A percentile compares a stretch with the other conserved stretches of the same genome.
phyloP scores from a whole-genome alignment of 2,113 vertebrate species.

The Brachypodius melanocephalos region DNA sequence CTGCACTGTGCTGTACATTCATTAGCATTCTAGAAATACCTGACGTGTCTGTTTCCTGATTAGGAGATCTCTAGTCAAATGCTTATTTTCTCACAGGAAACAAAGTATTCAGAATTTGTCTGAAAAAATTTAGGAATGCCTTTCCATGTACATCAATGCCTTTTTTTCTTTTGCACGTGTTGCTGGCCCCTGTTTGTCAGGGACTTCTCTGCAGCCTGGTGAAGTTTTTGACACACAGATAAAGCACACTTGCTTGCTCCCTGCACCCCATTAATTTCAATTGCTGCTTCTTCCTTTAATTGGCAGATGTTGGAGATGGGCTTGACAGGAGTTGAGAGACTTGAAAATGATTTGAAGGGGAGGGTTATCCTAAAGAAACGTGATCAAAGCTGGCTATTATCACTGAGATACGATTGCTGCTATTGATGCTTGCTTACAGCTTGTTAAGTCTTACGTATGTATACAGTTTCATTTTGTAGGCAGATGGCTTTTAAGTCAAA shows the following conservation, averaged over 20 bases:
- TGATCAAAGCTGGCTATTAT: neutral
- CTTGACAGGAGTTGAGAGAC: neutral
- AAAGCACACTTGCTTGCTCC: neutral
- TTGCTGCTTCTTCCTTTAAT: neutral
- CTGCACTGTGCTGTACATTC: neutral
- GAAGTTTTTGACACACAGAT: neutral
- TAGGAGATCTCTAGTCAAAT: constrained; percentile 7
- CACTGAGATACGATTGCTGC: neutral
- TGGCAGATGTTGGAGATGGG: neutral
- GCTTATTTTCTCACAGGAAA: constrained; percentile 23
- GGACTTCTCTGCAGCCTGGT: neutral
- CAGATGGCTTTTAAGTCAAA: constrained; percentile 24
- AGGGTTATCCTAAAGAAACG: neutral
- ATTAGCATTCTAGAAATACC: constrained; percentile 64
- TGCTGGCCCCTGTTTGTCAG: neutral
- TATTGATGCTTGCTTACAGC: constrained; percentile 19
- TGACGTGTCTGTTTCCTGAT: constrained; percentile 25
- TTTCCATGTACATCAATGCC: neutral
- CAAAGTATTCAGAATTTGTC: constrained; percentile 17
- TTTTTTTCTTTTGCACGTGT: neutral
- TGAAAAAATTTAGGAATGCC: neutral
- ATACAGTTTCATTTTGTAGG: neutral
- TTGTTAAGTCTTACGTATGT: neutral
- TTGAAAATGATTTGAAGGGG: neutral
- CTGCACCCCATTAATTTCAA: neutral